Conservation (phyloP, 2,113 vertebrate genomes). For the Burhinus bistriatus region DNA sequence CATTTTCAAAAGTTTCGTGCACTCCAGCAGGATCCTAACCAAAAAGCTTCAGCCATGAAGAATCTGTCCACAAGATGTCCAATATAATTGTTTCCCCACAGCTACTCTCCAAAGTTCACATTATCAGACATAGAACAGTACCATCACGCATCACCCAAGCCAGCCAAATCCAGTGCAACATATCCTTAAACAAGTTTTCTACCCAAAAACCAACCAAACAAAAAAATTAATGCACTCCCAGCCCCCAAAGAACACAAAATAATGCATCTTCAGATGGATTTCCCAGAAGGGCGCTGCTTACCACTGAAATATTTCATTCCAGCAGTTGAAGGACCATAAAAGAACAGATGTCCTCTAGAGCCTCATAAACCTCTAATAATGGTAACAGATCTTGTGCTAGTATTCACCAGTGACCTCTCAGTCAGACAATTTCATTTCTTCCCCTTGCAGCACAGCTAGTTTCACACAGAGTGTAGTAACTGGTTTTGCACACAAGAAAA, state of each 20-base stretch:
- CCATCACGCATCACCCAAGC: not conserved
- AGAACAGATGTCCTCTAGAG: constrained; percentile 57
- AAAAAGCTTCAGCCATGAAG: not conserved
- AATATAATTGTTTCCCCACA: not conserved
- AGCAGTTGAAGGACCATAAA: constrained; percentile 66
- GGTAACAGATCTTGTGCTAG: constrained; percentile 65
- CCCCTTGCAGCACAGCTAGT: constrained; percentile 35
- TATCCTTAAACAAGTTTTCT: not conserved
- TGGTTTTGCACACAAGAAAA: constrained; percentile 68
- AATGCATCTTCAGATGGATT: constrained; percentile 36
- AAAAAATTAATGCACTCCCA: not conserved
- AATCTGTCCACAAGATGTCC: not conserved
- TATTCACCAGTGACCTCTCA: constrained; percentile 70
- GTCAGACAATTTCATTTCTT: constrained; percentile 68
- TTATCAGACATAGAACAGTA: not conserved
- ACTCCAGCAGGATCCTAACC: not conserved
- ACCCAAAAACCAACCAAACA: too few relatives aligned
- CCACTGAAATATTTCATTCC: constrained; percentile 64
- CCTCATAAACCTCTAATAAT: constrained; percentile 61
- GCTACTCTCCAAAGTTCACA: not conserved
- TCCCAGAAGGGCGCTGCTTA: constrained; percentile 63
- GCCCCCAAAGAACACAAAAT: not conserved
- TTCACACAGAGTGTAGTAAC: constrained; percentile 63
- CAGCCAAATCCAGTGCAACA: not conserved
- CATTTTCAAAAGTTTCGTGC: not conserved